A percentile compares a stretch with the other conserved stretches of the same genome.
phyloP scores from a whole-genome alignment of 2,797 vertebrate genomes.

The Anomalospiza imberbis region DNA sequence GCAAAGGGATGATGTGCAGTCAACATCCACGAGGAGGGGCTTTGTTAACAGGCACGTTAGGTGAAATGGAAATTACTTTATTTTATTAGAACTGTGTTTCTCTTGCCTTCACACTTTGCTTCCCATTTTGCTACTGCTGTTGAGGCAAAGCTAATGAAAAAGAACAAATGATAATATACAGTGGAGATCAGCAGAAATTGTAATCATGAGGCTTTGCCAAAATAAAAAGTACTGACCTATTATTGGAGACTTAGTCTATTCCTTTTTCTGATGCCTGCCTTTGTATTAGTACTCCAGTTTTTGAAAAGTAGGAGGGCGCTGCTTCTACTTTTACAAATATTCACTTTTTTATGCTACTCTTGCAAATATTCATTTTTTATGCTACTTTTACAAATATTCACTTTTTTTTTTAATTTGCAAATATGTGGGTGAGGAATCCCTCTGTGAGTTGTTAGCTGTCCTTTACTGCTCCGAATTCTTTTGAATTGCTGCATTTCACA shows the following conservation, averaged over 20 bases:
- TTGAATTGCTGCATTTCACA: background rate
- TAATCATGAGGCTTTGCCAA: background rate
- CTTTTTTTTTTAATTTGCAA: background rate
- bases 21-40: background rate
- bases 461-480: background rate
- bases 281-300: background rate
- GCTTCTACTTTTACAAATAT: background rate
- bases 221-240: background rate
- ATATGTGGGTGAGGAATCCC: background rate
- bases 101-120: background rate
- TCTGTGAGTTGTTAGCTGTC: background rate
- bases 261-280: background rate
- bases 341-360: background rate
- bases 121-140: background rate
- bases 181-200: background rate
- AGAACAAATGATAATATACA: background rate
- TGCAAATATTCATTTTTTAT: background rate
- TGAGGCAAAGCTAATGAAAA: conserved; percentile 33
- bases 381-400: background rate
- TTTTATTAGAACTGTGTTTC: background rate
- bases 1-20: background rate
- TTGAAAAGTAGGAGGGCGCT: background rate
- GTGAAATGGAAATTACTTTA: background rate
- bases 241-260: background rate
- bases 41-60: background rate